phyloP scores from a whole-genome alignment of 2,113 vertebrate genomes.

The Hemiprocne comata region DNA sequence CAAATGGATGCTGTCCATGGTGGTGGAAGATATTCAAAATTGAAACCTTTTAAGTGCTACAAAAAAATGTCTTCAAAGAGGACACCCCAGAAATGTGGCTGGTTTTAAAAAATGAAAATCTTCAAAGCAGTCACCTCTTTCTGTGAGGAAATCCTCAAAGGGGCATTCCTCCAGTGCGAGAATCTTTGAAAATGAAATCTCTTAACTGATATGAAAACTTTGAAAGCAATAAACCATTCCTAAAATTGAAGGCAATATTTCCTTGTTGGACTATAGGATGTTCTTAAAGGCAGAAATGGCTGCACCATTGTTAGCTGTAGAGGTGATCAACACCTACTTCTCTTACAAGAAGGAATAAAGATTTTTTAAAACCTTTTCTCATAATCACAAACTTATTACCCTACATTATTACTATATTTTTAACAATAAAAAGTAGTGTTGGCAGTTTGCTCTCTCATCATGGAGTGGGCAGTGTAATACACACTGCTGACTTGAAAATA shows the following conservation, averaged over 20 bases:
- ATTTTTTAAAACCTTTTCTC: background rate
- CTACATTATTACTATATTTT: background rate
- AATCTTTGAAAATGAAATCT: slow-evolving; percentile 73
- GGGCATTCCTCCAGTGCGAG: slow-evolving; percentile 59
- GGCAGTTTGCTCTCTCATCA: background rate
- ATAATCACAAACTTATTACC: background rate
- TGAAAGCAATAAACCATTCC: slow-evolving; percentile 60
- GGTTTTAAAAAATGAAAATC: slow-evolving; percentile 59
- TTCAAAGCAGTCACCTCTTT: slow-evolving; percentile 70
- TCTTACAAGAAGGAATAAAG: background rate
- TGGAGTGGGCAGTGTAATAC: background rate
- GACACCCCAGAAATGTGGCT: slow-evolving; percentile 70
- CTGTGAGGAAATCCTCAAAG: slow-evolving; percentile 72
- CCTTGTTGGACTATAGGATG: background rate
- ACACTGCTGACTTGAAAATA: background rate
- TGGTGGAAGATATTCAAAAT: slow-evolving; percentile 39
- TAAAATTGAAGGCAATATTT: slow-evolving; percentile 28
- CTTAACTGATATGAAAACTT: slow-evolving; percentile 62
- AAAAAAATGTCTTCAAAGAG: slow-evolving; percentile 70
- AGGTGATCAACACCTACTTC: background rate
- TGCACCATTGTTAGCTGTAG: background rate
- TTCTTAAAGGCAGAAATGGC: slow-evolving; percentile 39
- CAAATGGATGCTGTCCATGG: background rate
- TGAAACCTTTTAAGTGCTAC: slow-evolving; percentile 65
- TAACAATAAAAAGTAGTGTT: background rate